Base-by-base conservation (phyloP, 2,888 invertebrate species). In the Eudemis profundana region DNA sequence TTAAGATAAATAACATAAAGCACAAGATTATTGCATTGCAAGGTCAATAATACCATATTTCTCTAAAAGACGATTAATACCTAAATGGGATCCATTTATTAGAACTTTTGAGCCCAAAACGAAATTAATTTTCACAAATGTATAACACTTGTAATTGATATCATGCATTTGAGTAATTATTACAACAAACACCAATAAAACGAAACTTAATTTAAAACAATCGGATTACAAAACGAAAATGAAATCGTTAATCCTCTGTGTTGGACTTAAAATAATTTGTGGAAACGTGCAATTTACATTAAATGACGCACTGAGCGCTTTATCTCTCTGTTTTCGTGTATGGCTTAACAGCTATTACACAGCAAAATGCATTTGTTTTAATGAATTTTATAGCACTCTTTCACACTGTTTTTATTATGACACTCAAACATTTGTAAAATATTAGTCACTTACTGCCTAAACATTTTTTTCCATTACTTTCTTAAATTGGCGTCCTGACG, bases 241-340 rank as follows among this genome's bases (percentile, higher is more conserved):
- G 23, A 33, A 44, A 38, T 47, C 46, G 4, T 65, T 65, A 60
- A 60, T 60, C 40, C 46, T 36, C 33, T 4, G 21, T 36, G 51
- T 53, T 10, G 40, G 53, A 53, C 53, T 60, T 53, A 14, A 29
- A 60, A 47, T 65, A 59, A 47, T 65, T 65, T 53, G 46, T 53
- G 29, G 38, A 29, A 40, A 60, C 40, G 19, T 40, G 53, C 40
- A 60, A 60, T 65, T 65, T 65, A 36, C 51, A 65, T 60, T 60
- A 65, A 60, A 53, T 53, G 33, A 38, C 36, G 59, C 60, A 42
- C 15, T 46, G 44, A 46, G 38, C 47, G 29, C 40, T 65, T 65
- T 53, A 65, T 65, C 65, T 53, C 64, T 46, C 19, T 65, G 64
- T 46, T 65, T 50, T 51, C 51, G 19, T 51, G 50, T 42, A 51